These are phyloP conservation scores for Paracanthobrama guichenoti DNA, from an alignment of 2,113 vertebrate genomes.

Conservation along the genomic window DNA sequence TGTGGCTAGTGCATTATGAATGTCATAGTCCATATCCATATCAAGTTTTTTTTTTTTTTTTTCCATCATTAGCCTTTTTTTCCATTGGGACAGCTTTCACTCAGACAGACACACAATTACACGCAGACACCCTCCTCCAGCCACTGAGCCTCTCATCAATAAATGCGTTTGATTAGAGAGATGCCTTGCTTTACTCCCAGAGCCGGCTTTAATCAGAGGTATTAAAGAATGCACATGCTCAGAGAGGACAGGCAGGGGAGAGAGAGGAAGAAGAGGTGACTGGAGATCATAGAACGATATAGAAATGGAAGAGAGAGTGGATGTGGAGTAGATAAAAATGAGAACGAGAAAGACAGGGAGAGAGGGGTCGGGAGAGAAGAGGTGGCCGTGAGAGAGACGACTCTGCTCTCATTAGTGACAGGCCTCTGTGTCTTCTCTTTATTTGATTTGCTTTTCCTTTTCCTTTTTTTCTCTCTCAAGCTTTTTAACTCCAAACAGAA, in stretches of 20 bases:
- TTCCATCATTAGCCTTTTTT: conserved; percentile 30
- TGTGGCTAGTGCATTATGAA: conserved; percentile 14
- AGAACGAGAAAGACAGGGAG: conserved; percentile 17
- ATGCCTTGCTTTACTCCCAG: conserved; percentile 44
- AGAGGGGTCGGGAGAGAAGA: not conserved
- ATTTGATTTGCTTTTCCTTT: conserved; percentile 29
- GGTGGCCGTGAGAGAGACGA: conserved; percentile 5
- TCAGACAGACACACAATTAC: conserved; percentile 33
- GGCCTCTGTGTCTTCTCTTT: conserved; percentile 14
- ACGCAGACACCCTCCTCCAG: conserved; percentile 44
- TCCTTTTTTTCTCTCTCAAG: conserved; percentile 15
- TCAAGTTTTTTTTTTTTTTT: not conserved
- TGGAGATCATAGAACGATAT: conserved; percentile 13
- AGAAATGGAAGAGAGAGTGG: conserved; percentile 19
- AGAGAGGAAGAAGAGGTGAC: conserved; percentile 14
- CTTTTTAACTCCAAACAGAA: conserved; percentile 27
- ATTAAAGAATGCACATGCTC: conserved; percentile 54
- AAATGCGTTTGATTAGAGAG: conserved; percentile 48
- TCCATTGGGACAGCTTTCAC: conserved; percentile 23
- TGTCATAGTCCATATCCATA: conserved; percentile 30
- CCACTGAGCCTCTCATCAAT: conserved; percentile 45
- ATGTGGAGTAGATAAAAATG: conserved; percentile 12
- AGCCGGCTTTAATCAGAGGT: conserved; percentile 57
- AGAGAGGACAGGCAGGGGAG: conserved; percentile 21
- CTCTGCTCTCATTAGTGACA: conserved; percentile 28